A percentile compares a stretch with the other conserved stretches of the same genome.
These are phyloP conservation scores for Stomatorhinus ivindoensis DNA, from an alignment of 2,113 vertebrate genomes.

Conservation along the genomic window DNA sequence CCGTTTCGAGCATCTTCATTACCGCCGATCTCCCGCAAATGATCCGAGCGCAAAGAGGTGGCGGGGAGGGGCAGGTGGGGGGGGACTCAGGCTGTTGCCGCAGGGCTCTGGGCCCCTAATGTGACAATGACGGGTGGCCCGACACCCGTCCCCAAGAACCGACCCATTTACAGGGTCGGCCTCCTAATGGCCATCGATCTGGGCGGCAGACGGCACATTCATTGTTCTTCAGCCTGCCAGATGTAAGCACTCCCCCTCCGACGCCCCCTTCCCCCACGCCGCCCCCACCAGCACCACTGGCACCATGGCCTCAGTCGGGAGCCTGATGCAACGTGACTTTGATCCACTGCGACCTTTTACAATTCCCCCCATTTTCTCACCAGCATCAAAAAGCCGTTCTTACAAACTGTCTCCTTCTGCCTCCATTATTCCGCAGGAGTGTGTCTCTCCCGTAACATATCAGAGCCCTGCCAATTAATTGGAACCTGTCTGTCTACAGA, in stretches of 20 bases:
- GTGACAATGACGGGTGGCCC: slow-evolving; percentile 38
- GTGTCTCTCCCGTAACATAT: slow-evolving; percentile 39
- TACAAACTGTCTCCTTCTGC: slow-evolving; percentile 22
- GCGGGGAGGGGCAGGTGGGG: background rate
- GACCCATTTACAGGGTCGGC: slow-evolving; percentile 36
- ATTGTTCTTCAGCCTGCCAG: slow-evolving; percentile 42
- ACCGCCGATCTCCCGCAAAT: background rate
- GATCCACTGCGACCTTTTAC: slow-evolving; percentile 62
- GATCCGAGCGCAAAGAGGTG: background rate
- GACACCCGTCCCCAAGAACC: slow-evolving; percentile 20
- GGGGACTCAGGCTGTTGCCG: background rate
- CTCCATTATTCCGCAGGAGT: slow-evolving; percentile 29
- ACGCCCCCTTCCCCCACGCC: background rate
- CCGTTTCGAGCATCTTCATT: background rate
- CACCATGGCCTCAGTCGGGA: slow-evolving; percentile 39
- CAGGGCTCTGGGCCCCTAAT: slow-evolving; percentile 30
- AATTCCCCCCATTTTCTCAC: slow-evolving; percentile 56
- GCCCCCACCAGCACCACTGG: background rate
- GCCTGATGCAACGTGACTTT: slow-evolving; percentile 54
- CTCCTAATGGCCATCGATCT: slow-evolving; percentile 43
- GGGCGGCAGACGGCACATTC: slow-evolving; percentile 43
- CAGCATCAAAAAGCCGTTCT: slow-evolving; percentile 33
- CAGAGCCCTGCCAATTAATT: slow-evolving; percentile 41
- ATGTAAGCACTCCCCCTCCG: slow-evolving; percentile 40
- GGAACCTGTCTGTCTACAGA: slow-evolving; percentile 47